Evolutionary conservation across 1,140 invertebrate species (phyloP), one percentile per base, ranked within the genome.

Genomic region (Lordiphosa stackelbergi): DNA sequence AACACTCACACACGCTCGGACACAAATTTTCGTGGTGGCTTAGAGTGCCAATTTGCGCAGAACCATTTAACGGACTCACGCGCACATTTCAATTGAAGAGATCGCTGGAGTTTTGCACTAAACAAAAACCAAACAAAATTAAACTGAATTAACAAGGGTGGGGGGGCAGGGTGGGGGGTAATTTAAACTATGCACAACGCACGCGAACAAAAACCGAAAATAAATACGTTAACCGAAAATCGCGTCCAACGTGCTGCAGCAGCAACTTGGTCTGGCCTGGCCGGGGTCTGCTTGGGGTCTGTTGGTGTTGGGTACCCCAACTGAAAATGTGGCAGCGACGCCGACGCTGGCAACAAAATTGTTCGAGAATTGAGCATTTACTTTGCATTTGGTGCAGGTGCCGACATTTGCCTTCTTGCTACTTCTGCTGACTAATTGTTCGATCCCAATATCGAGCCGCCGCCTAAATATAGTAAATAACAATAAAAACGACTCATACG

Each of bases 401-500:
- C 59, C 58, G 52, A 11, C 34, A 4, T 38, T 19, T 43, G 38
- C 38, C n/a, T 38, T 31, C 19, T 51, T 41, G 35, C 11, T 48
- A 31, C 28, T 31, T 8, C 28, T 31, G n/a, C 41, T 66, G 47
- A 68, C 48, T 68, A 66, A 68, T 68, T 68, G 49, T 59, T 68
- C 28, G 48, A 45, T 66, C 34, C 36, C 16, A 24, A 47, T 22
- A 49, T 43, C 12, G 41, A 34, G 54, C 54, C 28, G 28, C 51
- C 54, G 68, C 55, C 69, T 74, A 74, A 73, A 73, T 73, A 65
- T 74, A 73, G 71, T 74, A 73, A 74, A 65, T 74, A 59, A 69
- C 69, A 64, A 69, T n/a, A 45, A 38, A 47, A 47, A 45, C 35
- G 6, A 16, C 38, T 41, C 12, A 6, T 16, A 41, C 38, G 16